phyloP scores from a whole-genome alignment of 2,113 vertebrate species.

The Sinocyclocheilus anophthalmus region DNA sequence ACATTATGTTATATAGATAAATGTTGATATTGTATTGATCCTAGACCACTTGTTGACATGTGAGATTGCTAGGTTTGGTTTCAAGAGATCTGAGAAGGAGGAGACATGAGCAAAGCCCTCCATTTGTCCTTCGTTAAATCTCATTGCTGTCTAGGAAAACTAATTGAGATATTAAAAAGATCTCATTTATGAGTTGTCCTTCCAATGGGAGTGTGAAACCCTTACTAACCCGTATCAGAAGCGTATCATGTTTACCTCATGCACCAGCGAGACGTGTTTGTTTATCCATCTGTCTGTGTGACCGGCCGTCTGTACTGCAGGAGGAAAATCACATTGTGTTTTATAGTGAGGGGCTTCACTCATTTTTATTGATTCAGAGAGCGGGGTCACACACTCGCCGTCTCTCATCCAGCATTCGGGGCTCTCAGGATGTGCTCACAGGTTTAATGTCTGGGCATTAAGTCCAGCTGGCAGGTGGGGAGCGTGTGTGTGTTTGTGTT shows the following conservation, averaged over 20 bases:
- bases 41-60: too few relatives aligned
- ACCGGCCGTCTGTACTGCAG: slow-evolving; percentile 35
- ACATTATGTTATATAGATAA: not conserved
- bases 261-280: slow-evolving; percentile 11
- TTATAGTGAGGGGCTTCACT: slow-evolving; percentile 53
- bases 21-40: not conserved
- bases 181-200: not conserved
- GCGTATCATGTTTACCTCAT: slow-evolving; percentile 9
- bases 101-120: not conserved
- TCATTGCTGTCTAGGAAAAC: too few relatives aligned
- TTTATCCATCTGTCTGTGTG: slow-evolving; percentile 26
- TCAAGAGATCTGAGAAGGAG: not conserved
- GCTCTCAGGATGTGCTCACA: slow-evolving; percentile 54
- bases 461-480: slow-evolving; percentile 71
- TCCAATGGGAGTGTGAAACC: not conserved
- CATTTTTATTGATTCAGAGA: slow-evolving; percentile 58
- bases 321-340: slow-evolving; percentile 56
- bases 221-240: slow-evolving; percentile 10
- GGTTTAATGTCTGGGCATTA: slow-evolving; percentile 69
- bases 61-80: not conserved
- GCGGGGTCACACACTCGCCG: slow-evolving; percentile 49
- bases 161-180: not conserved
- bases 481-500: slow-evolving; percentile 37
- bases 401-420: slow-evolving; percentile 23
- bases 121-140: not conserved